A percentile compares a stretch with the other conserved stretches of the same genome.
phyloP scores from a whole-genome alignment of 2,888 invertebrate genomes.

The Diploptera punctata region DNA sequence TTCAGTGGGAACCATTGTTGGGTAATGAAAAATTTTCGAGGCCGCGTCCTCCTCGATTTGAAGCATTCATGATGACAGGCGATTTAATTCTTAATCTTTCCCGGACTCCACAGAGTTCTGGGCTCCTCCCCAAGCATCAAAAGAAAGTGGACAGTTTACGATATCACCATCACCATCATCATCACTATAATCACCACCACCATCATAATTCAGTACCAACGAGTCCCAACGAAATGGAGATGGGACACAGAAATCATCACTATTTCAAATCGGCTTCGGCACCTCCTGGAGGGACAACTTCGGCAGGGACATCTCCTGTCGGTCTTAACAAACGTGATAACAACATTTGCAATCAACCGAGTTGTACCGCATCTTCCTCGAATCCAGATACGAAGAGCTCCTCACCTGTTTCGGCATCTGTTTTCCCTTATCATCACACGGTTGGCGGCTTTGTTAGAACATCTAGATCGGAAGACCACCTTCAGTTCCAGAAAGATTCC shows the following conservation, averaged over 20 bases:
- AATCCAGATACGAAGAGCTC: constrained; percentile 43
- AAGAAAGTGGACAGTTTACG: constrained; percentile 57
- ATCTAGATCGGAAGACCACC: constrained; percentile 90
- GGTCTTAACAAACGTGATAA: constrained; percentile 60
- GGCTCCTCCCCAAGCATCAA: constrained; percentile 65
- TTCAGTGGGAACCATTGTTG: constrained; percentile 62
- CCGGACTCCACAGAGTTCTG: constrained; percentile 73
- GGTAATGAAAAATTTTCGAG: constrained; percentile 54
- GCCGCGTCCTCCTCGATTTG: constrained; percentile 70
- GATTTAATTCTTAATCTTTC: constrained; percentile 94
- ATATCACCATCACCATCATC: constrained; percentile 57
- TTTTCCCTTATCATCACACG: constrained; percentile 55
- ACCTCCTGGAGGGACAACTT: constrained; percentile 54
- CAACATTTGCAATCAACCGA: constrained; percentile 24
- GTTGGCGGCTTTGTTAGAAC: constrained; percentile 77
- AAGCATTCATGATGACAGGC: constrained; percentile 98
- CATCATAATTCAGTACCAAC: constrained; percentile 70
- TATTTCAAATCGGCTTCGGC: constrained; percentile 36
- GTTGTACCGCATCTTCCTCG: constrained; percentile 24
- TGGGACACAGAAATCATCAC: constrained; percentile 33
- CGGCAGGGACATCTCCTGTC: constrained; percentile 62
- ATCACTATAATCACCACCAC: constrained; percentile 50
- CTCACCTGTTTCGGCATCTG: constrained; percentile 38
- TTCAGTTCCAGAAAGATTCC: constrained; percentile 81
- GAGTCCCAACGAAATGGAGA: constrained; percentile 69